phyloP scores from a whole-genome alignment of 2,888 invertebrate genomes.

The Imbricaverruca yamaguchii region DNA sequence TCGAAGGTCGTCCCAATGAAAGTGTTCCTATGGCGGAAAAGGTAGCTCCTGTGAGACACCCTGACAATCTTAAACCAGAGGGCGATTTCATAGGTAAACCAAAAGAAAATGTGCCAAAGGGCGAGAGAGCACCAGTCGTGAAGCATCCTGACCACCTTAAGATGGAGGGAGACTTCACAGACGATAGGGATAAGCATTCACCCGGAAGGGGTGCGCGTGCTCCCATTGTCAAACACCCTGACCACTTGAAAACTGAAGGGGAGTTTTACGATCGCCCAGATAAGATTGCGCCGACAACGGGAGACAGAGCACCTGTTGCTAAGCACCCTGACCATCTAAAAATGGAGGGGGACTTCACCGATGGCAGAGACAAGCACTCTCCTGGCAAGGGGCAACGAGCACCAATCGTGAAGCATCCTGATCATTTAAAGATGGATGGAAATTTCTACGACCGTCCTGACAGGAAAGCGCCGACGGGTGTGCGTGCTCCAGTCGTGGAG shows the following conservation, averaged over 20 bases:
- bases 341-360: too few species aligned
- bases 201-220: conserved; percentile 39
- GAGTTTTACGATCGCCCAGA: conserved; percentile 34
- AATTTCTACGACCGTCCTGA: background rate
- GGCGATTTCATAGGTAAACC: too few species aligned
- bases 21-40: conserved; percentile 27
- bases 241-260: conserved; percentile 43
- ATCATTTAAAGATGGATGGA: conserved; percentile 35
- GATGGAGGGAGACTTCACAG: conserved; percentile 37
- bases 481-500: background rate
- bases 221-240: conserved; percentile 35
- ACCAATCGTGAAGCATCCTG: conserved; percentile 35
- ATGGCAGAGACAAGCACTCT: background rate
- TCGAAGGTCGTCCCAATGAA: conserved; percentile 26
- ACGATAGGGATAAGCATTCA: background rate
- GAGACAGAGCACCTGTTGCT: conserved; percentile 26
- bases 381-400: conserved; percentile 42
- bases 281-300: conserved; percentile 26
- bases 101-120: conserved; percentile 37
- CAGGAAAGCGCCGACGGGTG: background rate
- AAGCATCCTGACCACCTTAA: conserved; percentile 37
- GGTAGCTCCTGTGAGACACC: conserved; percentile 25
- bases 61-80: conserved; percentile 24
- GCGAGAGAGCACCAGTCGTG: conserved; percentile 38
- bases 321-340: conserved; percentile 27